Percentiles rank a stretch among this genome's conserved stretches.
Conservation (phyloP, 2,797 vertebrate species). For the Somateria mollissima region DNA sequence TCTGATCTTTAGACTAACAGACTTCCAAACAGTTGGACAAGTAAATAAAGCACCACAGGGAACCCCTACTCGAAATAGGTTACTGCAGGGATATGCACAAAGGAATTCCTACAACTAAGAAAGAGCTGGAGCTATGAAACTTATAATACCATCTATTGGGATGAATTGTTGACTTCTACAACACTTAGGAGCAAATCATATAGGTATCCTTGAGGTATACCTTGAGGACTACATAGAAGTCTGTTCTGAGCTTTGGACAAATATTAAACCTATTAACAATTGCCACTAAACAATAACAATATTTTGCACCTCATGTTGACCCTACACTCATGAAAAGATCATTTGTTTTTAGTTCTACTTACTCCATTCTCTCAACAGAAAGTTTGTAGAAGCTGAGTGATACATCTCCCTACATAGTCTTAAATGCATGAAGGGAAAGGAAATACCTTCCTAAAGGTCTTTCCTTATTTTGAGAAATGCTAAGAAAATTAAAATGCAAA, state of each 20-base stretch:
- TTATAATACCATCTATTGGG: conserved; percentile 73
- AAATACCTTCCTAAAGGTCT: background rate
- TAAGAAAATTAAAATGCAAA: background rate
- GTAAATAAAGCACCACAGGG: conserved; percentile 90
- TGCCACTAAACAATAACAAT: background rate
- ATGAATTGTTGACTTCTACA: conserved; percentile 68
- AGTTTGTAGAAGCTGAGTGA: background rate
- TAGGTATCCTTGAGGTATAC: background rate
- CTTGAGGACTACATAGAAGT: background rate
- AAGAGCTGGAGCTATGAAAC: conserved; percentile 69
- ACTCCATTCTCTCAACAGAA: background rate
- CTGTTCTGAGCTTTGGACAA: background rate
- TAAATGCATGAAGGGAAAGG: background rate
- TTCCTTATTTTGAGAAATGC: background rate
- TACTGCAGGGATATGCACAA: conserved; percentile 82
- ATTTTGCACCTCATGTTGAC: background rate
- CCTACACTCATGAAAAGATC: background rate
- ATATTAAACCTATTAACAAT: background rate
- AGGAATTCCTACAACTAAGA: conserved; percentile 83
- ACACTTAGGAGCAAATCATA: background rate
- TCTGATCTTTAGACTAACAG: conserved; percentile 89
- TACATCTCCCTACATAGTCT: background rate
- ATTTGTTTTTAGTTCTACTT: background rate
- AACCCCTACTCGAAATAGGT: conserved; percentile 85
- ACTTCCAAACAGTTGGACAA: conserved; percentile 89